Evolutionary conservation across 2,888 invertebrate genomes (phyloP).

Genomic region (Volucella inflata): DNA sequence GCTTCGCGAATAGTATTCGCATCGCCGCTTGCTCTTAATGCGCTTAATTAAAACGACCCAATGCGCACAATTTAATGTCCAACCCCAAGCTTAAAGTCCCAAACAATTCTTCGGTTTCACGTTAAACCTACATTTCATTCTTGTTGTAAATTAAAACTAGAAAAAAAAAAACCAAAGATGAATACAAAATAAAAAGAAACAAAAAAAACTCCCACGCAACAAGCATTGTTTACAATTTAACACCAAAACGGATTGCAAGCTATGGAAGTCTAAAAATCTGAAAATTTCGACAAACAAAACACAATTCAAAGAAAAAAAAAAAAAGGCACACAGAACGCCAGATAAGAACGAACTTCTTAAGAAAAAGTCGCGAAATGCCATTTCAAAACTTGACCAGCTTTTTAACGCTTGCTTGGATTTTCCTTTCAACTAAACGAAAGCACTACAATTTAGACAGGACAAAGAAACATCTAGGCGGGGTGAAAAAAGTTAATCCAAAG

Average conservation of each 20-base stretch:
- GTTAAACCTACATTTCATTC: slow-evolving; percentile 61
- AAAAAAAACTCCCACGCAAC: slow-evolving; percentile 55
- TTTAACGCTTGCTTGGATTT: slow-evolving; percentile 69
- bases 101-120: slow-evolving; percentile 31
- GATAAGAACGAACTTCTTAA: slow-evolving; percentile 51
- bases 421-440: slow-evolving; percentile 64
- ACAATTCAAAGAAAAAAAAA: too few relatives aligned
- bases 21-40: slow-evolving; percentile 65
- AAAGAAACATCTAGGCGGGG: slow-evolving; percentile 47
- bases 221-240: slow-evolving; percentile 67
- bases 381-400: slow-evolving; percentile 76
- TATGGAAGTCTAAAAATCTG: slow-evolving; percentile 23
- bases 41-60: slow-evolving; percentile 74
- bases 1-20: slow-evolving; percentile 35
- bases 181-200: slow-evolving; percentile 25
- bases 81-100: slow-evolving; percentile 5
- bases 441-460: slow-evolving; percentile 74
- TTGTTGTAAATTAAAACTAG: slow-evolving; percentile 65
- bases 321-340: not conserved
- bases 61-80: slow-evolving; percentile 32
- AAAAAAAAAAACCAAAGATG: slow-evolving; percentile 17
- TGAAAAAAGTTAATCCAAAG: slow-evolving; percentile 63
- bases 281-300: not conserved
- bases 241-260: slow-evolving; percentile 53
- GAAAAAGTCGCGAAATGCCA: slow-evolving; percentile 69